Base-by-base conservation (phyloP, 2,888 invertebrate species). In the Eulithis prunata region DNA sequence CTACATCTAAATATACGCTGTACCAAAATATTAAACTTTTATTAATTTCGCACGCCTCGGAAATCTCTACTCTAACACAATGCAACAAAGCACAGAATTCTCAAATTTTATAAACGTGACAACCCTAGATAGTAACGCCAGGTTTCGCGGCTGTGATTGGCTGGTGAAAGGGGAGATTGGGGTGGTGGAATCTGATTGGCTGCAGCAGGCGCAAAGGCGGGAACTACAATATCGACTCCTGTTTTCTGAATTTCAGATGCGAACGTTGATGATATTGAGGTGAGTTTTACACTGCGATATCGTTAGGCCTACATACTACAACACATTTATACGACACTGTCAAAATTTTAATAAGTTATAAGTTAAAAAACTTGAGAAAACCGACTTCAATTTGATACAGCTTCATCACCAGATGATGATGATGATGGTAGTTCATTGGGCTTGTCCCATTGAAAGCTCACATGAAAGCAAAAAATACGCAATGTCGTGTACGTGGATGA, bases 131-230 rank as follows among this genome's bases (percentile, higher is more conserved):
- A 78, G 43, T 69, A 69, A 73, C 87, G 81, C 75, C 93, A 93
- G 87, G 82, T 91, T 91, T 90, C 85, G 75, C 63, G 63, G 0
- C 62, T 61, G 51, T 75, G 78, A 91, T 92, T 93, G 90, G 93
- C 46, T 57, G 69, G 68, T 51, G 62, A 57, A 64, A 72, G 85
- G 86, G 87, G 82, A 78, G 69, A 72, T 71, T 71, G 80, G 86
- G 86, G 84, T 83, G 83, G 79, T 62, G 14, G 11, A 21, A 59
- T 69, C 67, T 79, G 80, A 91, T 93, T 93, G 90, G 93, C 56
- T 73, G 71, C 88, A 89, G 83, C 84, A 67, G 87, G 78, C 80
- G 82, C 80, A 79, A 66, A 82, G 93, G 93, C 85, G 91, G 83
- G 74, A 49, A 52, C 64, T 62, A 46, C 32, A 45, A 58, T 85